Conservation (phyloP, 2,888 invertebrate species). For the Himalopsyche tibetana region DNA sequence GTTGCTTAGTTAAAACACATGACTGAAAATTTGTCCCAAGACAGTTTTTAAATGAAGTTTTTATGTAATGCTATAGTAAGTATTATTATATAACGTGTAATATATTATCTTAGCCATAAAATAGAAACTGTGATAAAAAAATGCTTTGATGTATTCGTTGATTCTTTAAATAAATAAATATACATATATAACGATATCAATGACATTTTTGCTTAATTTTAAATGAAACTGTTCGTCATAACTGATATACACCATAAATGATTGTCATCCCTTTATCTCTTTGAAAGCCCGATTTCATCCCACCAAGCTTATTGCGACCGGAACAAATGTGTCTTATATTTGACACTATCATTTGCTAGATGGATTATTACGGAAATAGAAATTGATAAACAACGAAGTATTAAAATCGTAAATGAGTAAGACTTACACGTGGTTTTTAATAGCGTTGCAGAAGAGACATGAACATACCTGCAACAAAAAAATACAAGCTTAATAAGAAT, state of each 20-base stretch:
- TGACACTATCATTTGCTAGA: slow-evolving; percentile 21
- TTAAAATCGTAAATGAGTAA: background rate
- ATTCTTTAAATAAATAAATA: no score
- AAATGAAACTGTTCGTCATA: background rate
- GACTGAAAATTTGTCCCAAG: no score
- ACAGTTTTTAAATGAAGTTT: no score
- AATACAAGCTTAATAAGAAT: background rate
- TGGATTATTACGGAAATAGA: slow-evolving; percentile 27
- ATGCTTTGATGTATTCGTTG: no score
- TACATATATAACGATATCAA: no score
- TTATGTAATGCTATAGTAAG: no score
- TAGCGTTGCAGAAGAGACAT: background rate
- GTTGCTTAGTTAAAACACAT: no score
- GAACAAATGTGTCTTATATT: slow-evolving; percentile 30
- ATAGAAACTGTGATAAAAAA: no score
- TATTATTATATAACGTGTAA: no score
- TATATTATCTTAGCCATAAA: no score
- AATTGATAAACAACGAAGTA: background rate
- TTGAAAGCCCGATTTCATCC: slow-evolving; percentile 4
- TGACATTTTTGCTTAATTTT: no score
- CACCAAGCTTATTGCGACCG: slow-evolving; percentile 1
- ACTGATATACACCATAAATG: slow-evolving; percentile 39
- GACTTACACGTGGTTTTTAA: background rate
- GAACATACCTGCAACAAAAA: slow-evolving; percentile 51
- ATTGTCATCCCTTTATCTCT: slow-evolving; percentile 57